Conservation (phyloP, 2,888 invertebrate species). For the Polymixis lichenea region DNA sequence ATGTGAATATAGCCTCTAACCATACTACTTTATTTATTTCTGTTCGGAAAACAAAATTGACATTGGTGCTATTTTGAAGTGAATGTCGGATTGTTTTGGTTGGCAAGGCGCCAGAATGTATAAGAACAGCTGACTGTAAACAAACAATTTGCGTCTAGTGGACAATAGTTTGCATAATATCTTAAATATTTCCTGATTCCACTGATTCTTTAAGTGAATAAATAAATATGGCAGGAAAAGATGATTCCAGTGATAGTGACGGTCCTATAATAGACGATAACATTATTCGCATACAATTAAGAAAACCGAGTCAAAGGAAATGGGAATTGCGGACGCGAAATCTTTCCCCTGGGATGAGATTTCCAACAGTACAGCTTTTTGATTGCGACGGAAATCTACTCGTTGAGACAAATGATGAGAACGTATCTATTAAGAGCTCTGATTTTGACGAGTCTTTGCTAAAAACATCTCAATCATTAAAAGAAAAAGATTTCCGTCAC, state of each 20-base stretch:
- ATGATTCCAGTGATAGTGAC: conserved; percentile 84
- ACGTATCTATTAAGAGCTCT: conserved; percentile 87
- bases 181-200: conserved; percentile 64
- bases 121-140: conserved; percentile 89
- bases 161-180: conserved; percentile 72
- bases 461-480: conserved; percentile 81
- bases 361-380: conserved; percentile 92
- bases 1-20: conserved; percentile 46
- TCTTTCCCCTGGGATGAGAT: conserved; percentile 90
- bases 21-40: conserved; percentile 73
- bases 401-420: conserved; percentile 91
- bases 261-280: conserved; percentile 89
- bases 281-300: conserved; percentile 91
- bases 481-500: conserved; percentile 85
- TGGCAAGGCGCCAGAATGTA: conserved; percentile 84
- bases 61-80: conserved; percentile 88
- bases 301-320: conserved; percentile 91
- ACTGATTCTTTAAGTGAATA: conserved; percentile 68
- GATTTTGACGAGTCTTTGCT: conserved; percentile 78
- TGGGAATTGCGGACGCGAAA: conserved; percentile 92
- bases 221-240: conserved; percentile 81
- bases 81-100: conserved; percentile 83
- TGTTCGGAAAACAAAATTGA: conserved; percentile 88
- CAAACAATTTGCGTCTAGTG: conserved; percentile 83
- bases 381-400: conserved; percentile 91